A percentile compares a stretch with the other conserved stretches of the same genome.
Conservation (phyloP, 2,797 vertebrate species). For the Leucoraja ocellata region DNA sequence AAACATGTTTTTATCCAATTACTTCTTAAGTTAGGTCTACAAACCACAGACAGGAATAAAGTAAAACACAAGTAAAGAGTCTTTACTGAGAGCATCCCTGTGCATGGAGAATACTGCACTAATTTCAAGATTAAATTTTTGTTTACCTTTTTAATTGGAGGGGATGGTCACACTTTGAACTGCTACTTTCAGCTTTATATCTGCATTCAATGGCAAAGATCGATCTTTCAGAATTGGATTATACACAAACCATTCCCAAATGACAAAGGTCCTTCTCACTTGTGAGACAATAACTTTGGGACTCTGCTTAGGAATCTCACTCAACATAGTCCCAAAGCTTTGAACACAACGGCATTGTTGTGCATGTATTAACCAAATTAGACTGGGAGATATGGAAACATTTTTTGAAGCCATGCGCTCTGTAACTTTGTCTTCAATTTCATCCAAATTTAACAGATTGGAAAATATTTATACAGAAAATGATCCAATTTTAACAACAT, state of each 20-base stretch:
- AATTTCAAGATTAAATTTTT: background rate
- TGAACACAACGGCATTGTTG: background rate
- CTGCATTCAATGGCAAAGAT: slow-evolving; percentile 34
- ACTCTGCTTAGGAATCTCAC: background rate
- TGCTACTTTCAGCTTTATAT: slow-evolving; percentile 34
- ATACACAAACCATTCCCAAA: slow-evolving; percentile 16
- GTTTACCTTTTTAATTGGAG: slow-evolving; percentile 24
- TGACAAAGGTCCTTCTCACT: background rate
- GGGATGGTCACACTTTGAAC: slow-evolving; percentile 29
- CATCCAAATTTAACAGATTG: background rate
- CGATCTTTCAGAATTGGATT: slow-evolving; percentile 22
- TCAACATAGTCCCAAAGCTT: background rate
- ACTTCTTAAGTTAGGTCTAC: background rate
- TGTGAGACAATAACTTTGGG: background rate
- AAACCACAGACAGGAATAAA: background rate
- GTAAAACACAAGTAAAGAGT: background rate
- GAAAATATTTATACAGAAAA: background rate
- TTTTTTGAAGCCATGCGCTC: background rate
- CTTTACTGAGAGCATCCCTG: background rate
- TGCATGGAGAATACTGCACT: background rate
- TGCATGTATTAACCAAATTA: background rate
- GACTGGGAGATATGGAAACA: background rate
- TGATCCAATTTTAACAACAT: background rate
- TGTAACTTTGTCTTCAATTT: background rate
- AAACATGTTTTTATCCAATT: background rate